Base-by-base conservation (phyloP, 2,113 vertebrate genomes). In the Arenaria interpres region DNA sequence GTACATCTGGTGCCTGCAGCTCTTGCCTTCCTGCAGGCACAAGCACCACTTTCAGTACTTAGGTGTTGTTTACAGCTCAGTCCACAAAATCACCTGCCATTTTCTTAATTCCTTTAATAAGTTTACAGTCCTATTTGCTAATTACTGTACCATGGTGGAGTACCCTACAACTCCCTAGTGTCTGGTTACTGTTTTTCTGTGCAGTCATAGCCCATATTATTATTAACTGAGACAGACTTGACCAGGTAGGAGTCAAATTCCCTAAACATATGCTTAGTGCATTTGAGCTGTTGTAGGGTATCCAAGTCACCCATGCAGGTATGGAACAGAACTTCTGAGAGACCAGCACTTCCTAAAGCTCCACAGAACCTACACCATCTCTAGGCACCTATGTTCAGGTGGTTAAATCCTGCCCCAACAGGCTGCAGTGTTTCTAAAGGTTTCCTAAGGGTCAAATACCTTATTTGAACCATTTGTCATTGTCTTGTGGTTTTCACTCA, bases 1-100 rank as follows among this genome's bases (percentile, higher is more conserved):
- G 24, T 12, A 43, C 1, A 1, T 16, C 27, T 57, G 45, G 4
- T 50, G 43, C 19, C 2, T 0, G 24, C 15, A 2, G 6, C 30
- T 77, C 53, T 66, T 2, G 2, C 28, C 22, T 28, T 14, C n/a
- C 56, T 45, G 56, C 6, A n/a, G n/a, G n/a, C 22, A 46, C n/a
- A 50, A 62, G 46, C 32, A 63, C 9, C 0, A 0, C 10, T 59
- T 82, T 69, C n/a, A 22, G 24, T 24, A 67, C 41, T 41, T 14
- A 10, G 7, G 2, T 46, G 11, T 16, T 79, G 8, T 33, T 76
- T 80, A 22, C 46, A 88, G 28, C 35, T 80, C 30, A n/a, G n/a
- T 72, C 18, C 39, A 60, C 27, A 37, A 10, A 51, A 54, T 39
- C 4, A 2, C 30, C 22, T 72, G 9, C 2, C 4, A 13, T 48